These are phyloP conservation scores for Helostoma temminkii DNA, from an alignment of 2,797 vertebrate species.

Conservation along the genomic window DNA sequence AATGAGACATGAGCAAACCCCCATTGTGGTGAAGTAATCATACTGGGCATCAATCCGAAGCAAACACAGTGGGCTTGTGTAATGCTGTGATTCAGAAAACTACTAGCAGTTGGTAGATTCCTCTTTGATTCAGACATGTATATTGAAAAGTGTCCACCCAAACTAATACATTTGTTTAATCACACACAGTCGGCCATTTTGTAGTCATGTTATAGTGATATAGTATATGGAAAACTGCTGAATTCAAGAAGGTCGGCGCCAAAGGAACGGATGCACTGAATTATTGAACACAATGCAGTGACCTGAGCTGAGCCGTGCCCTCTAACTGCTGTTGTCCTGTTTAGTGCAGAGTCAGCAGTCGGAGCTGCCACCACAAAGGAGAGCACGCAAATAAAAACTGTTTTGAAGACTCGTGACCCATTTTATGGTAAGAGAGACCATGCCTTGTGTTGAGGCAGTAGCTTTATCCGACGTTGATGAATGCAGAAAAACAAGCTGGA, in stretches of 20 bases:
- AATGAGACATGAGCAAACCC: conserved; percentile 48
- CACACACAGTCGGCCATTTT: neutral
- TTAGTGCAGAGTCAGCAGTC: conserved; percentile 32
- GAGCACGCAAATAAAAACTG: neutral
- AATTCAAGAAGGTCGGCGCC: conserved; percentile 13
- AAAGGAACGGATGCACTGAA: conserved; percentile 42
- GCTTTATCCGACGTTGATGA: neutral
- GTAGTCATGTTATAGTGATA: neutral
- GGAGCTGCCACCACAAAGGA: conserved; percentile 3
- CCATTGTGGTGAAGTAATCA: conserved; percentile 49
- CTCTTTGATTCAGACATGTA: neutral
- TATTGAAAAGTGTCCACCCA: conserved; percentile 5
- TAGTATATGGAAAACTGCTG: neutral
- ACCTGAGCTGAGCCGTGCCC: conserved; percentile 20
- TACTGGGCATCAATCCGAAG: conserved; percentile 34
- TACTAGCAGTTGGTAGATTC: neutral
- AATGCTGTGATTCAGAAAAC: conserved; percentile 13
- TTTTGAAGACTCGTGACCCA: neutral
- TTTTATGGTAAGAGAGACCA: neutral
- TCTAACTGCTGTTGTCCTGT: conserved; percentile 21
- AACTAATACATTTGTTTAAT: neutral
- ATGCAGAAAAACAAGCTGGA: neutral
- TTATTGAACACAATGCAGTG: conserved; percentile 51
- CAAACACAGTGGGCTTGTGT: conserved; percentile 22
- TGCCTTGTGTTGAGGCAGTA: neutral